Base-by-base conservation (phyloP, 2,888 invertebrate species). In the Drosophila maculinotata region DNA sequence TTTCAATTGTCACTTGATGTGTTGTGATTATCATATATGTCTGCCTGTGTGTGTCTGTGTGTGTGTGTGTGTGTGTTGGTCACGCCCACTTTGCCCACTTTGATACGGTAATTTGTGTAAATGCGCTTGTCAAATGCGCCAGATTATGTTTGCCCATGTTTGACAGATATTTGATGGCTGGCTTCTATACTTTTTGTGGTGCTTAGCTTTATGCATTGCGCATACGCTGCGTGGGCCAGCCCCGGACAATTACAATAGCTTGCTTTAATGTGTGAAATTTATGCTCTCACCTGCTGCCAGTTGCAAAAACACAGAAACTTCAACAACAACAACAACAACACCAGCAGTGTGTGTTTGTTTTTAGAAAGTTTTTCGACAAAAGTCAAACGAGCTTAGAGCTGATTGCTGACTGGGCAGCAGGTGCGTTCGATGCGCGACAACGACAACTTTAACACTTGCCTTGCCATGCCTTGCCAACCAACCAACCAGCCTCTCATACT, bases 1-100 rank as follows among this genome's bases (percentile, higher is more conserved):
- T 75, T 80, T 86, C 81, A 80, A 83, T 83, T 86, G 83, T 86
- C 87, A 76, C 84, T 86, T 81, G 87, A 80, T 86, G 84, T 84
- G 76, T 76, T 80, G 79, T 84, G 84, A 84, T 83, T 83, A 80
- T 83, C 84, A 86, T 80, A 44, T 28, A 28, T 17, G 33, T 42
- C n/a, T n/a, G n/a, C n/a, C n/a, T n/a, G 42, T 23, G 30, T 39
- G 38, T 51, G 25, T 41, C 42, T 30, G 36, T 48, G 39, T 41
- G 31, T 49, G 15, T 38, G 36, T 39, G 51, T 59, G 64, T 53
- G 66, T 47, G 44, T 31, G 35, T 38, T n/a, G 20, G 28, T 64
- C 60, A 69, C 69, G 62, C 60, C 69, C 36, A 33, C 28, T 47
- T 31, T 48, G 59, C 73, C 54, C 72, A 62, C 73, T 73, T 74